Conservation (phyloP, 1,140 invertebrate species). For the Varroa destructor region DNA sequence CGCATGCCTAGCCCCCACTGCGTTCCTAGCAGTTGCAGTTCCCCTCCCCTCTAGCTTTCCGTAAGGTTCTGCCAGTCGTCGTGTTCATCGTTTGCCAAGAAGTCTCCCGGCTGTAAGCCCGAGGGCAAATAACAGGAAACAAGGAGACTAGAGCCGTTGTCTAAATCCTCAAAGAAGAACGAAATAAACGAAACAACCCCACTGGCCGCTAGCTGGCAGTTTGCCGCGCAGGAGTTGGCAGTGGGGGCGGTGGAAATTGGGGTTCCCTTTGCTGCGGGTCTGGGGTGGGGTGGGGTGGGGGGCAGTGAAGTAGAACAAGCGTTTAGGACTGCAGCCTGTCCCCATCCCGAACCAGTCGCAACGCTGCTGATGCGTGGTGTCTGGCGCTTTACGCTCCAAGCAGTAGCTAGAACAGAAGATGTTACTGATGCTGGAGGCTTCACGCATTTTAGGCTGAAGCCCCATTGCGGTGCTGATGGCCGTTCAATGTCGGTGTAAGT, state of each 20-base stretch:
- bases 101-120: constrained; percentile 15
- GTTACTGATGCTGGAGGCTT: no score
- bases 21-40: neutral
- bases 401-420: no score
- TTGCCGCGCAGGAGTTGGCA: neutral
- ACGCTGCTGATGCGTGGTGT: no score
- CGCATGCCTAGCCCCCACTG: neutral
- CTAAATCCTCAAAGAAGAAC: constrained; percentile 28
- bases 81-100: neutral
- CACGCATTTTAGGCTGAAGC: no score
- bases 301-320: neutral
- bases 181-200: constrained; percentile 3
- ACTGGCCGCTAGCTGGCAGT: neutral
- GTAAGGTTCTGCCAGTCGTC: neutral
- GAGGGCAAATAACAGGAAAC: constrained; percentile 27
- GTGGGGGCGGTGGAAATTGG: neutral
- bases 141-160: constrained; percentile 1
- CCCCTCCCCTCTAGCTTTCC: neutral
- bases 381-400: no score
- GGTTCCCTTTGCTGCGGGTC: neutral
- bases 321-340: neutral
- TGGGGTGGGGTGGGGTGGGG: neutral
- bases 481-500: no score
- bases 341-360: no score
- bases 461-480: no score